Evolutionary conservation across 2,113 vertebrate species (phyloP).

Genomic region (Callocephalon fimbriatum): DNA sequence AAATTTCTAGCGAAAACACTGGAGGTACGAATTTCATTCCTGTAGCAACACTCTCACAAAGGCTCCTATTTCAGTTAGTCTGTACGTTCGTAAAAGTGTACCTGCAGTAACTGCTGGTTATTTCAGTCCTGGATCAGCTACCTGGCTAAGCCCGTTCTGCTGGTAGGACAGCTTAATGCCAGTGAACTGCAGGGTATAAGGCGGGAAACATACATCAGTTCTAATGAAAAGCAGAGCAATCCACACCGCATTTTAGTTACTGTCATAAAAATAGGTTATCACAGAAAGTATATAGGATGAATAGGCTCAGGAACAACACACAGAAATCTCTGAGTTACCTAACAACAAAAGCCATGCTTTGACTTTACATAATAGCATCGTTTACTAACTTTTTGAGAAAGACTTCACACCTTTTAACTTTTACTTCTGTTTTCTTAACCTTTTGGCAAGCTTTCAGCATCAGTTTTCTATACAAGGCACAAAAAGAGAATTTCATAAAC

Average conservation of each 20-base stretch:
- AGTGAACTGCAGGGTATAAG: background rate
- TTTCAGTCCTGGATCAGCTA: background rate
- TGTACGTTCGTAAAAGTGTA: background rate
- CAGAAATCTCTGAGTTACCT: background rate
- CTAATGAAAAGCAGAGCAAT: background rate
- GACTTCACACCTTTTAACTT: background rate
- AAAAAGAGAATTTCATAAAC: background rate
- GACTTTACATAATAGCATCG: background rate
- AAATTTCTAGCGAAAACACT: background rate
- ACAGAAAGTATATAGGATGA: background rate
- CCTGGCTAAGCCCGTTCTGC: background rate
- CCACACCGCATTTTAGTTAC: background rate
- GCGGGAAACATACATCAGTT: background rate
- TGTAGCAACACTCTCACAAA: background rate
- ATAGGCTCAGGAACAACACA: background rate
- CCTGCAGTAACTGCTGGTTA: background rate
- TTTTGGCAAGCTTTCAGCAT: background rate
- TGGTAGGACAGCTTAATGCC: background rate
- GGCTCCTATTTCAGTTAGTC: background rate
- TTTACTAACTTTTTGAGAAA: background rate
- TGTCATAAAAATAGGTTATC: background rate
- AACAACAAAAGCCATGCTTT: background rate
- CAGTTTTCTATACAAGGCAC: background rate
- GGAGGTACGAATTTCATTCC: background rate
- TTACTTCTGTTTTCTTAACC: background rate